Base-by-base conservation (phyloP, 2,888 invertebrate genomes). In the Callimorpha dominula region DNA sequence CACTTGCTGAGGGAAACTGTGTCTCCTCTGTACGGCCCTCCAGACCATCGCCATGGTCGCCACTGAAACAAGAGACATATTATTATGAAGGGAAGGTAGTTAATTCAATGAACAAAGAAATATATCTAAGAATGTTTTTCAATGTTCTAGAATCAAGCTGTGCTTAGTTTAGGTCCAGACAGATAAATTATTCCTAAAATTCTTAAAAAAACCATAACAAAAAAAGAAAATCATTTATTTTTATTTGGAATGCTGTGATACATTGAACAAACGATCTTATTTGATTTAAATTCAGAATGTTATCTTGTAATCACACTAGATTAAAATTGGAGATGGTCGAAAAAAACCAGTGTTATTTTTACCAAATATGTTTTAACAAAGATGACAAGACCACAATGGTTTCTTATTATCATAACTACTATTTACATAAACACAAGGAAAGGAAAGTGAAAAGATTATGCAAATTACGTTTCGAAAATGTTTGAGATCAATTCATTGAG, bases 11-110 rank as follows among this genome's bases (percentile, higher is more conserved):
- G 4, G 95, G 95, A 79, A 94, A 92, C 84, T 90, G 92, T 4
- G 84, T 78, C 54, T 93, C 92, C 60, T 93, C 95, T 54, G 90
- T 89, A 73, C 95, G 93, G 43, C 93, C 88, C 78, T 95, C 93
- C 77, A 93, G 78, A 5, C 85, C 91, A 64, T 91, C 92, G 54
- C 86, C 89, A 81, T 84, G 85, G 96, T 97, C 96, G 90, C 87
- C 87, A 82, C 88, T 88, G 83, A 4, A 80, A 83, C 79, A 74
- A 79, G 68, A 31, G 54, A 54, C 6, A 60, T 15, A 57, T n/a
- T 8, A 11, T 60, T 68, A 31, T 31, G 31, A 31, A 31, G 31
- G 31, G 2, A 31, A 31, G 31, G 31, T 31, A 31, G 31, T 31
- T 31, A 31, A 31, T 31, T 31, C 31, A 31, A 31, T 31, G 31